Evolutionary conservation across 2,888 invertebrate species (phyloP), one percentile per base, ranked within the genome.

Genomic region (Erebia palarica): DNA sequence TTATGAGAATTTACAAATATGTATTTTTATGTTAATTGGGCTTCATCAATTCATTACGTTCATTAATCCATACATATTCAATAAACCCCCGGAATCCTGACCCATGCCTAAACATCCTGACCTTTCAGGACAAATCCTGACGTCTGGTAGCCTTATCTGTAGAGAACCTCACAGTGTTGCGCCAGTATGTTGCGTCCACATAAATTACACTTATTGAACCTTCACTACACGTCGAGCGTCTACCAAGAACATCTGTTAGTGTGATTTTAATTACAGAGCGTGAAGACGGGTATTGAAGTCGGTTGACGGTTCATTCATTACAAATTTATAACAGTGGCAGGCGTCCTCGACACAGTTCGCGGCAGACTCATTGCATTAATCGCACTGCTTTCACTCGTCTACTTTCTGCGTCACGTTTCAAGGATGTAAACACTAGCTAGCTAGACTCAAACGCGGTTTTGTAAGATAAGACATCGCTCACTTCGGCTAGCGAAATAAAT

Each of bases 381-480:
- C 85, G 86, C 85, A 87, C 84, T 86, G 91, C 91, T 92, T 92
- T 92, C 92, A 87, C 91, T 86, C 83, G 80, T 83, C 83, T 82
- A 85, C 88, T 89, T 90, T 91, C 90, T 88, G 89, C 89, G 86
- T 91, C 91, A 92, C 91, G 89, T 88, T 89, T 87, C 92, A 91
- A 91, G 91, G 92, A 71, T 71, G 69, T 73, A 75, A 75, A 75
- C 75, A 75, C 84, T 63, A 18, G 63, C 61, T 59, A n/a, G 60
- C 9, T 44, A 81, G 64, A 65, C 44, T 61, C 65, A 27, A 57
- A 60, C 49, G 66, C 47, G 21, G 64, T 64, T 67, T 69, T 60
- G 67, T 49, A 60, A 47, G 58, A 66, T 66, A 44, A 66, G 13
- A 66, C n/a, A 58, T 58, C 47, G 44, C 55, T 42, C 53, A 49